Evolutionary conservation across 23 tunicate species (phyloP).

Genomic region (Halocynthia aurantium): DNA sequence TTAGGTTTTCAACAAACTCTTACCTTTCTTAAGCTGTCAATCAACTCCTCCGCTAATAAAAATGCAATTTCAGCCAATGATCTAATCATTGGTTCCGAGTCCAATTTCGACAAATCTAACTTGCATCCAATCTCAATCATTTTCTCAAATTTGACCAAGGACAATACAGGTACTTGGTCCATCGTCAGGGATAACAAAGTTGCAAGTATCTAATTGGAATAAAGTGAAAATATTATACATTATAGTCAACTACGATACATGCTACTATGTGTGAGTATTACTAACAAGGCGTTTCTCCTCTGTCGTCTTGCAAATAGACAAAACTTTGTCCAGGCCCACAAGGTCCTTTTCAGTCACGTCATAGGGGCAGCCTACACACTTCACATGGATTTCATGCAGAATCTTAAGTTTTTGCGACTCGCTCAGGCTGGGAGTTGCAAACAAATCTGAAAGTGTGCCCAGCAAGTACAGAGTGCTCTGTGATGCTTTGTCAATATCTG

Average conservation of each 20-base stretch:
- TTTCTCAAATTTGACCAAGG: not conserved
- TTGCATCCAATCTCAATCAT: slow-evolving; percentile 6
- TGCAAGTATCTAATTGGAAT: not conserved
- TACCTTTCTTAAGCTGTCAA: too few relatives aligned
- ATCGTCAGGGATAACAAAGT: slow-evolving; percentile 8
- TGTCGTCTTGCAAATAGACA: not conserved
- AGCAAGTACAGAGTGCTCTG: not conserved
- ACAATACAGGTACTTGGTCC: slow-evolving; percentile 15
- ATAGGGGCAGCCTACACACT: slow-evolving; percentile 8
- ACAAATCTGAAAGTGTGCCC: slow-evolving; percentile 1
- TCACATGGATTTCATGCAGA: slow-evolving; percentile 17
- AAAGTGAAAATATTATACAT: not conserved
- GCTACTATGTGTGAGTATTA: not conserved
- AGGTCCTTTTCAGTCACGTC: slow-evolving; percentile 12
- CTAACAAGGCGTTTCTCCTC: slow-evolving; percentile 8
- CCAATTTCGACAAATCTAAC: not conserved
- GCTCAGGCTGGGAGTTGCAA: not conserved
- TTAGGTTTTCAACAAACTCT: too few relatives aligned
- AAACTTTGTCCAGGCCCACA: slow-evolving; percentile 1
- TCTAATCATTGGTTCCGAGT: not conserved
- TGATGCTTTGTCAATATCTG: too few relatives aligned
- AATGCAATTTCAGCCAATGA: slow-evolving; percentile 3
- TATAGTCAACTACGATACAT: not conserved
- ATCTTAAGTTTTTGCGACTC: not conserved
- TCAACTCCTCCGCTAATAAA: too few relatives aligned